Conservation (phyloP, 2,888 invertebrate species). For the Cepaea hortensis region DNA sequence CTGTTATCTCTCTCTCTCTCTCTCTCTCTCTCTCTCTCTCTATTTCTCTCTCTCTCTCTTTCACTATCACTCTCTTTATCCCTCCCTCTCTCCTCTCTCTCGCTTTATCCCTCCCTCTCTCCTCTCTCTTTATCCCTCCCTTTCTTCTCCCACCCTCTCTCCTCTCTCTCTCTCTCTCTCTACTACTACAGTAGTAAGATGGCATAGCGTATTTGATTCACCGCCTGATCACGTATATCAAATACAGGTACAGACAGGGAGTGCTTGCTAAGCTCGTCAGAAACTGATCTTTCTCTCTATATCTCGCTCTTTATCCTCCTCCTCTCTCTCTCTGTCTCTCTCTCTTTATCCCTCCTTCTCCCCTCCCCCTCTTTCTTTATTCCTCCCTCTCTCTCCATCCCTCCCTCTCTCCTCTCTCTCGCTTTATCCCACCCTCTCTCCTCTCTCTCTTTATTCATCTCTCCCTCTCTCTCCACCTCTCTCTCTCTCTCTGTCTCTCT, state of each 20-base stretch:
- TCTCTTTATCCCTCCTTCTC: background rate
- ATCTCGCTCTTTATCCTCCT: background rate
- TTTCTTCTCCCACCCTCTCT: background rate
- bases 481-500: background rate
- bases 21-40: background rate
- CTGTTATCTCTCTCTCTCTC: background rate
- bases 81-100: background rate
- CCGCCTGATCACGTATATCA: too few relatives aligned
- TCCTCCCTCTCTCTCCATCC: background rate
- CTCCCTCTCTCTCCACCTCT: background rate
- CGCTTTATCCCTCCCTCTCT: constrained; percentile 18
- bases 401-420: constrained; percentile 12
- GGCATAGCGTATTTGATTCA: too few relatives aligned
- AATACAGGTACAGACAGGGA: too few relatives aligned
- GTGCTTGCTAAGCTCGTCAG: too few relatives aligned
- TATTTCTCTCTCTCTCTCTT: background rate
- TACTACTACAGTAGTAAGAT: too few relatives aligned
- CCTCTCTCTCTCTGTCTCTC: background rate
- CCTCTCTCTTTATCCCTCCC: too few relatives aligned
- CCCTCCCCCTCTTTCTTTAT: background rate
- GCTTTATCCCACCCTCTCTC: background rate
- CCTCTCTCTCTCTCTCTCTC: too few relatives aligned
- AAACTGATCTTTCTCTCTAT: background rate
- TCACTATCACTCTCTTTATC: background rate
- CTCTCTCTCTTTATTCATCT: constrained; percentile 8